A percentile compares a stretch with the other conserved stretches of the same genome.
These are phyloP conservation scores for Ammodytes marinus DNA, from an alignment of 2,113 vertebrate species.

Conservation along the genomic window DNA sequence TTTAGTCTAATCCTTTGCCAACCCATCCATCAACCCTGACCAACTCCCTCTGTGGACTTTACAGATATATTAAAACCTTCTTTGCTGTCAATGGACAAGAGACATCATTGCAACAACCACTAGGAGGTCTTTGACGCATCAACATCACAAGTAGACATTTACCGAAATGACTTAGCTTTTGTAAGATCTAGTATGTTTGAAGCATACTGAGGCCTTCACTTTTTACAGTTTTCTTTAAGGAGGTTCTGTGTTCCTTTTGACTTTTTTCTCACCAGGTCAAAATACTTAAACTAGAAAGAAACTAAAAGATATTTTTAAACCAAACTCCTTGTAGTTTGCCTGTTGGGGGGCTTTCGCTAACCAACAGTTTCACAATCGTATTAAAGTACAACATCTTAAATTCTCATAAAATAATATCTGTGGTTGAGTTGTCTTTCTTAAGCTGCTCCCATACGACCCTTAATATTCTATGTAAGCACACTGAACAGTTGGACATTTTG, in stretches of 20 bases:
- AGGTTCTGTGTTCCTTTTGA: too few species aligned
- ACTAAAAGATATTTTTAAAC: background rate
- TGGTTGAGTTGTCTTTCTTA: too few species aligned
- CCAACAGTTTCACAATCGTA: constrained; percentile 1
- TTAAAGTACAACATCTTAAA: constrained; percentile 52
- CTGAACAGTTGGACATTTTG: constrained; percentile 34
- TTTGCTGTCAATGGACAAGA: background rate
- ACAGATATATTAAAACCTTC: background rate
- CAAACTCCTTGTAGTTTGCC: background rate
- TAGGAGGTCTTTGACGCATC: too few species aligned
- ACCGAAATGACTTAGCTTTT: background rate
- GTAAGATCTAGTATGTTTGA: background rate
- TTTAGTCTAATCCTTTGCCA: background rate
- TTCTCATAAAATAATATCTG: too few species aligned
- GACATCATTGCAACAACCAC: background rate
- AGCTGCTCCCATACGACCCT: too few species aligned
- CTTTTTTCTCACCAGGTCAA: background rate
- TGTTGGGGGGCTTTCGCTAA: background rate
- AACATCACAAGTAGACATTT: background rate
- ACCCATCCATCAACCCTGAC: background rate
- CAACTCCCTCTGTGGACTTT: background rate
- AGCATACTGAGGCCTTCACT: constrained; percentile 28
- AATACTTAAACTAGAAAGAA: background rate
- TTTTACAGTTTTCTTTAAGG: background rate
- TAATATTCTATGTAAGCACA: too few species aligned